Evolutionary conservation across 2,888 invertebrate genomes (phyloP), one percentile per base, ranked within the genome.

Genomic region (Sericinus montela): DNA sequence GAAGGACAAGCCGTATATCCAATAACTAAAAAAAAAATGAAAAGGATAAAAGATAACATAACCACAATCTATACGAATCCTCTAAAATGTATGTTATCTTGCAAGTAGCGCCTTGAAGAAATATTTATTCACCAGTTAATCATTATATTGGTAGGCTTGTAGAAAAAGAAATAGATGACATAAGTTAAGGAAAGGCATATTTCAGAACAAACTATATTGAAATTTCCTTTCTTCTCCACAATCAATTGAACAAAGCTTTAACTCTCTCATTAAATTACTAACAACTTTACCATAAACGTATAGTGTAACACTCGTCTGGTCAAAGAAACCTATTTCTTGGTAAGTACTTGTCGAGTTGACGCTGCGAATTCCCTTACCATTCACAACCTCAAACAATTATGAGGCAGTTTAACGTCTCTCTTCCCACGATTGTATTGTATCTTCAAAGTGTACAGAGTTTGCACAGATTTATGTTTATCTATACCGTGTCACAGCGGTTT

Each of bases 351-450:
- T 62, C 67, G 57, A 67, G 62, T 67, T 69, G 65, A 66, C 68
- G 69, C 69, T 59, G 72, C 72, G 69, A 70, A 69, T 75, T 75
- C 73, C 65, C 72, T 72, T 72, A 69, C 72, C 69, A 72, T 78
- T 76, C 73, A 73, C 72, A 71, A 75, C 69, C 74, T 72, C 67
- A 68, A 72, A 79, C 74, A 80, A 82, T 82, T 78, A 80, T 71
- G 68, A 72, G 65, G 70, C 69, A 70, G 68, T 74, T 77, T 69
- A 75, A 76, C 71, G 71, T 75, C 67, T 77, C 66, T 69, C 72
- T 82, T 84, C 81, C 77, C 85, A 84, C 85, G 77, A 82, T 80
- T 72, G 70, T 80, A 82, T 80, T 72, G 70, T 80, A 77, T 77
- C 77, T 70, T 67, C 63, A 60, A 62, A 69, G 66, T 61, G 62